A percentile compares a stretch with the other conserved stretches of the same genome.
These are phyloP conservation scores for Sandelia bainsii DNA, from an alignment of 2,797 vertebrate genomes.

Conservation along the genomic window DNA sequence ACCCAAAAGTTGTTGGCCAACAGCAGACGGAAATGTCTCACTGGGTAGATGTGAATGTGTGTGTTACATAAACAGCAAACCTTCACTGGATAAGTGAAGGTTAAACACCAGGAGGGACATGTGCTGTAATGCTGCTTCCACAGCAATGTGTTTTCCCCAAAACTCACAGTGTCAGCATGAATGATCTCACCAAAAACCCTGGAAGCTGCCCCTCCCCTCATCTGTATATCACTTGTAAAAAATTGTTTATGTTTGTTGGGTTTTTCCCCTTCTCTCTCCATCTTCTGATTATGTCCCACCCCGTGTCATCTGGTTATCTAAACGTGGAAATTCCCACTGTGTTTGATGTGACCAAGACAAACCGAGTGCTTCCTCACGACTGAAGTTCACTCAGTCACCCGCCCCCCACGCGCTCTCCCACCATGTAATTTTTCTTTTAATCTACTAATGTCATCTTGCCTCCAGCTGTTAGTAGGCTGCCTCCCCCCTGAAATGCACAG, in stretches of 20 bases:
- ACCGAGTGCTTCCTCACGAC: background rate
- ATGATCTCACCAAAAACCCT: constrained; percentile 25
- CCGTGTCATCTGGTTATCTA: constrained; percentile 34
- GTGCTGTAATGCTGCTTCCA: background rate
- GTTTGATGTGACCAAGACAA: constrained; percentile 3
- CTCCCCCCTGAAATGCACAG: constrained; percentile 15
- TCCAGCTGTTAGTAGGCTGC: constrained; percentile 38
- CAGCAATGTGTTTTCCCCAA: constrained; percentile 6
- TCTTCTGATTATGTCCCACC: background rate
- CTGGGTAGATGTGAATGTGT: too few relatives aligned
- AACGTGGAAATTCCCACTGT: constrained; percentile 50
- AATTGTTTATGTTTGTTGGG: background rate
- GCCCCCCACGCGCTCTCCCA: background rate
- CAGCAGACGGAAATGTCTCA: background rate
- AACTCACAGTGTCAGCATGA: constrained; percentile 40
- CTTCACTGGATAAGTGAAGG: constrained; percentile 15
- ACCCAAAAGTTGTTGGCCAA: too few relatives aligned
- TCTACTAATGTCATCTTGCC: constrained; percentile 41
- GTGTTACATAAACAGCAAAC: background rate
- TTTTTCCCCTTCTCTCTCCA: background rate
- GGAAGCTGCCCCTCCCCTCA: constrained; percentile 8
- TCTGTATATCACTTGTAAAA: constrained; percentile 22
- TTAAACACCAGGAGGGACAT: constrained; percentile 15
- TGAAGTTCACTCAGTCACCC: constrained; percentile 21
- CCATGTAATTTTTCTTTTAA: background rate